Conservation (phyloP, 2,113 vertebrate genomes). For the Gracilinanus agilis region DNA sequence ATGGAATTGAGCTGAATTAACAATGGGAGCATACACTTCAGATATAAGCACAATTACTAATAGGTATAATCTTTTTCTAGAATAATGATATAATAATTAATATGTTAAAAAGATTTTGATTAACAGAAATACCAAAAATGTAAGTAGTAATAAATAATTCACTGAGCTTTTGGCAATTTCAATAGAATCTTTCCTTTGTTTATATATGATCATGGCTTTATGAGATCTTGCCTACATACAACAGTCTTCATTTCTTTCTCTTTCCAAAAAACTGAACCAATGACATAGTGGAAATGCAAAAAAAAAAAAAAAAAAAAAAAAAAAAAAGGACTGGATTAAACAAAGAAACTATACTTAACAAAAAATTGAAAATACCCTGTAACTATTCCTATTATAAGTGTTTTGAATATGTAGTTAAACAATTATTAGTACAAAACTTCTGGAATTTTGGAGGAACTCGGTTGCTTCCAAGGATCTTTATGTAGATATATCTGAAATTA, state of each 20-base stretch:
- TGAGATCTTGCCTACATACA: background rate
- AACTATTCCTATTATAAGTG: background rate
- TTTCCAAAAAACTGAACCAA: background rate
- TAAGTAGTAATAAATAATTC: background rate
- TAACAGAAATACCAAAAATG: background rate
- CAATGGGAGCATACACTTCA: accelerated
- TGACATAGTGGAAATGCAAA: background rate
- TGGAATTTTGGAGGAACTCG: background rate
- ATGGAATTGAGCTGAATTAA: slow-evolving; percentile 15
- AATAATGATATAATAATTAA: slow-evolving; percentile 16
- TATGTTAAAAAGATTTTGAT: background rate
- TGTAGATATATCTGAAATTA: background rate
- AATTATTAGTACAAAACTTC: background rate
- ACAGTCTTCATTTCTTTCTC: background rate
- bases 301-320: background rate
- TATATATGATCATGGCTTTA: background rate
- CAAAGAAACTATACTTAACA: background rate
- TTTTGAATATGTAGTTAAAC: background rate
- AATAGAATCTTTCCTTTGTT: background rate
- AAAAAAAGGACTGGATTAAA: background rate
- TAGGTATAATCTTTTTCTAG: background rate
- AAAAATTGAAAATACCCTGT: background rate
- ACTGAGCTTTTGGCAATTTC: background rate
- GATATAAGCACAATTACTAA: slow-evolving; percentile 21
- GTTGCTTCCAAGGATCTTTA: background rate